Evolutionary conservation across 2,797 vertebrate species (phyloP), one percentile per base, ranked within the genome.

Genomic region (Malurus splendens): DNA sequence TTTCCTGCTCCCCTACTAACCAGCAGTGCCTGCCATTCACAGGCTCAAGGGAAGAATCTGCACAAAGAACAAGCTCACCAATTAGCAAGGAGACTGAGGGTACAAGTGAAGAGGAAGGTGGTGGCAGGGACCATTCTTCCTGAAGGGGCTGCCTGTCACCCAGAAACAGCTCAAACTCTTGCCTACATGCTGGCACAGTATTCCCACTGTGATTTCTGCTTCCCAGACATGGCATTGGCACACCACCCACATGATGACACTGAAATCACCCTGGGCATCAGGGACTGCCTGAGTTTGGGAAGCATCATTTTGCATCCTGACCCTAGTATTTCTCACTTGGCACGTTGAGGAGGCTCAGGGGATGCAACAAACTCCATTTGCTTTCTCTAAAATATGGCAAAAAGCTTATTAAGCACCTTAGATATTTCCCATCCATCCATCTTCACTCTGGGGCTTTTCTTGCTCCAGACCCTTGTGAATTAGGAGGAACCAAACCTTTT

Each of bases 131-230:
- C 41, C 30, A 54, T 60, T 64, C 30, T 81, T 87, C 54, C 66
- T 3, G 2, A 78, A 71, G 15, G 39, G 54, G 16, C 75, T 71
- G 71, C 55, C 39, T 62, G 24, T 86, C 78, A 76, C 30, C 25
- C 44, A 66, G 48, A 60, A 89, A 76, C 39, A 91, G 55, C 25
- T 82, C 47, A 30, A 28, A 56, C 60, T 70, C 65, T 67, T 11
- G 1, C 39, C 59, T 66, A 7, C 39, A 20, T 0, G 10, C 52
- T 60, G 42, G 54, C 54, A 79, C 42, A 82, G 65, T 54, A 80
- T 85, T 85, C 50, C 25, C 72, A 64, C 48, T 44, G 33, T 66
- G 33, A 18, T 45, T 73, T 72, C 83, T 93, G 60, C 15, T 86
- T 94, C 42, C 18, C 45, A 72, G 67, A 62, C 83, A 51, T 0